A percentile compares a stretch with the other conserved stretches of the same genome.
Evolutionary conservation across 2,113 vertebrate genomes (phyloP).

Genomic region (Salminus brasiliensis): DNA sequence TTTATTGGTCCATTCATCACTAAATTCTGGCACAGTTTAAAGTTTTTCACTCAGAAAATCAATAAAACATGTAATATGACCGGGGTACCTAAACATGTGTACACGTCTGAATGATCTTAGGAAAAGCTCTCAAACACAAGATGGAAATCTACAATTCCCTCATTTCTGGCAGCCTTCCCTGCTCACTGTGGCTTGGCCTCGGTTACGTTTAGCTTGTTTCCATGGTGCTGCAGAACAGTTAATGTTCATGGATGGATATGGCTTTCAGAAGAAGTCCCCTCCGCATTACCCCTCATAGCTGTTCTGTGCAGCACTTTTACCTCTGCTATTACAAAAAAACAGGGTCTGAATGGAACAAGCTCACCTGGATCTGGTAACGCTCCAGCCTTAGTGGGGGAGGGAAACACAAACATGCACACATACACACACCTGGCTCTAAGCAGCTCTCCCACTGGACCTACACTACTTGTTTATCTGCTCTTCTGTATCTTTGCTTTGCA

Average conservation of each 20-base stretch:
- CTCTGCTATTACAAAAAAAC: constrained; percentile 3
- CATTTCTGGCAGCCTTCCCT: neutral
- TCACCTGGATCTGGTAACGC: constrained; percentile 7
- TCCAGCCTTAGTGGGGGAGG: constrained; percentile 23
- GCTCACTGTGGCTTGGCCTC: neutral
- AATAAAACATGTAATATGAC: too few relatives aligned
- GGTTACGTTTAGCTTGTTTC: neutral
- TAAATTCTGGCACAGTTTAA: too few relatives aligned
- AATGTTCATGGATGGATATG: too few relatives aligned
- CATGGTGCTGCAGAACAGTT: too few relatives aligned
- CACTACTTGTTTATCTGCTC: constrained; percentile 49
- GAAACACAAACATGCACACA: too few relatives aligned
- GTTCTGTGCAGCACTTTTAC: neutral
- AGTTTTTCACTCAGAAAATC: too few relatives aligned
- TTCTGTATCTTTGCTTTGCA: constrained; percentile 5
- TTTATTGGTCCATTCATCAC: too few relatives aligned
- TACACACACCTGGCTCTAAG: constrained; percentile 30
- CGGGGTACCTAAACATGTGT: neutral
- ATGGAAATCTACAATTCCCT: neutral
- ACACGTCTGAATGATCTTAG: neutral
- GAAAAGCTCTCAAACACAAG: neutral
- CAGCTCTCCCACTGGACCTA: constrained; percentile 36
- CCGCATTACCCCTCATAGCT: too few relatives aligned
- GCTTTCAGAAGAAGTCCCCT: too few relatives aligned
- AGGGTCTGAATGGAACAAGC: neutral